Base-by-base conservation (phyloP, 1,140 invertebrate species). In the Drosophila tani region DNA sequence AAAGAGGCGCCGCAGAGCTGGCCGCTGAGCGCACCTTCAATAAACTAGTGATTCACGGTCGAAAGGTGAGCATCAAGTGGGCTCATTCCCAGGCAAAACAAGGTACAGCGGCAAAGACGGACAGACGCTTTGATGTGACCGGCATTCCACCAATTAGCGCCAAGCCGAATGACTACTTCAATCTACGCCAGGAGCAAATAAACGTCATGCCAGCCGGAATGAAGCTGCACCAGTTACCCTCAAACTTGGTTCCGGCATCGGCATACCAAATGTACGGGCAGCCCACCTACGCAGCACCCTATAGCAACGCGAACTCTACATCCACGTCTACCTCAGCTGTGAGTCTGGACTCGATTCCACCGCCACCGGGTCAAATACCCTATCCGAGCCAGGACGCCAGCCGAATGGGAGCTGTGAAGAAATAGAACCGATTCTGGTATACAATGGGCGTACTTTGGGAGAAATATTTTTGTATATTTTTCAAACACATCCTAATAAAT, bases 1-100 rank as follows among this genome's bases (percentile, higher is more conserved):
- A 96, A 35, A 94, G 99, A 67, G 94, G 94, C 53, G 96, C 98
- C 1, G 98, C 99, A 0, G 99, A 99, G 93, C 93, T 96, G 68
- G 99, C 99, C 12, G 98, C 98, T 4, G 98, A 99, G 88, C 97
- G 97, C 82, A 98, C 98, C 1, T 99, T 99, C 91, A 99, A 99
- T 84, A 99, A 99, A 92, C 93, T 99, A 17, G 98, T 98, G 32
- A 94, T 99, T 19, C 95, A 96, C 21, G 97, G 97, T 0, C 94
- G 97, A 55, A 94, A 98, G 63, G 94, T 99, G 0, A 98, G 97
- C 9, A 99, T 99, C 40, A 98, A 99, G 91, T 99, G 99, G 99
- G 99, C 99, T 1, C 95, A 97, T 85, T 97, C 97, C 2, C 97
- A 98, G 93, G 97, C 95, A 2, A 94, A 95, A 60, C 94, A 95